Evolutionary conservation across 2,113 vertebrate species (phyloP).

Genomic region (Rhodinocichla rosea): DNA sequence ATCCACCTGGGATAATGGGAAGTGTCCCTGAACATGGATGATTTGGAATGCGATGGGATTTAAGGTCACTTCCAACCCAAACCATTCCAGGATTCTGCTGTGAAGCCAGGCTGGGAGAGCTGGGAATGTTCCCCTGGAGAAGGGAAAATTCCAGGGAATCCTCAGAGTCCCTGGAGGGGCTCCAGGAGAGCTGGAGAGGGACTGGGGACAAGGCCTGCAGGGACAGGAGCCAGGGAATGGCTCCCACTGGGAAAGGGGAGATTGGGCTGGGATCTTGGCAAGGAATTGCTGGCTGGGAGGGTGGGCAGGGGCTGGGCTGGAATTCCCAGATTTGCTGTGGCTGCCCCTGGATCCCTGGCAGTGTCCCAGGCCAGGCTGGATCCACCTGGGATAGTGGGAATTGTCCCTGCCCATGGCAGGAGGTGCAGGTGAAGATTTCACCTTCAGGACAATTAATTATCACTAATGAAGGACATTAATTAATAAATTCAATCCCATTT

Average conservation of each 20-base stretch:
- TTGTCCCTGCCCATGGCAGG: fast-evolving
- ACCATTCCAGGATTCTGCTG: neutral
- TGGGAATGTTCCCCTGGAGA: neutral
- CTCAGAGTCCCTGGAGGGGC: neutral
- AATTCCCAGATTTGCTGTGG: neutral
- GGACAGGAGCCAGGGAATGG: neutral
- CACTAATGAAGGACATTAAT: neutral
- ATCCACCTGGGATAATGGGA: neutral
- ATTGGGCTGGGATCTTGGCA: neutral
- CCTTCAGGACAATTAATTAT: neutral
- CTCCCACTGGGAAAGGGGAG: neutral
- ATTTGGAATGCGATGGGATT: neutral
- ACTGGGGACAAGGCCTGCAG: neutral
- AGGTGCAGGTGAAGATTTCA: neutral
- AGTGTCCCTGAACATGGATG: neutral
- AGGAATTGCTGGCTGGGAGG: neutral
- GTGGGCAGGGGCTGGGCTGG: neutral
- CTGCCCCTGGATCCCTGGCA: neutral
- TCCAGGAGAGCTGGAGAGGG: neutral
- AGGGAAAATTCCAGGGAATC: neutral
- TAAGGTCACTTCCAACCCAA: fast-evolving
- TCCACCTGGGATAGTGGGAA: fast-evolving
- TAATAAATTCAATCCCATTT: neutral
- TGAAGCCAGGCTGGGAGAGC: neutral
- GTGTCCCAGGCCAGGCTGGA: neutral